phyloP scores from a whole-genome alignment of 2,888 invertebrate species.

The Coecobrya sp. region DNA sequence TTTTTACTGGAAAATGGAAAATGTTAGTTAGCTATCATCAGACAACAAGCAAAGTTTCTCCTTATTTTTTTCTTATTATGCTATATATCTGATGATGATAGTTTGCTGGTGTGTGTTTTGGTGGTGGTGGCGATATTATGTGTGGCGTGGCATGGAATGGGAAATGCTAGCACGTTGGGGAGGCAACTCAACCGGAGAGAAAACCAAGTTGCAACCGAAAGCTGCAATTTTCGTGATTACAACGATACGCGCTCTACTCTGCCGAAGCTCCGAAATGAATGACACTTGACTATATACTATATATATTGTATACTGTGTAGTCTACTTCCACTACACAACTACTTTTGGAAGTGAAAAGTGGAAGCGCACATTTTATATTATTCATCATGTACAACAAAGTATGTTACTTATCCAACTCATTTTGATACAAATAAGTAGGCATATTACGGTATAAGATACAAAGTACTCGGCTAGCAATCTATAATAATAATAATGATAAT shows the following conservation, averaged over 20 bases:
- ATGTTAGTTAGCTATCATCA: slow-evolving; percentile 59
- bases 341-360: neutral
- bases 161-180: slow-evolving; percentile 59
- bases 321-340: neutral
- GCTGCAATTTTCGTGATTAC: slow-evolving; percentile 67
- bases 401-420: neutral
- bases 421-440: slow-evolving; percentile 19
- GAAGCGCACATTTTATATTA: slow-evolving; percentile 11
- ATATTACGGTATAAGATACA: neutral
- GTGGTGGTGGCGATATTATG: slow-evolving; percentile 25
- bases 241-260: slow-evolving; percentile 30
- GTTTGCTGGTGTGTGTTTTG: slow-evolving; percentile 45
- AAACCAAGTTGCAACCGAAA: slow-evolving; percentile 61
- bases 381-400: neutral
- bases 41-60: slow-evolving; percentile 27
- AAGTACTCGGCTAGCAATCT: neutral
- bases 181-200: slow-evolving; percentile 73
- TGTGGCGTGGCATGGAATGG: slow-evolving; percentile 34
- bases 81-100: slow-evolving; percentile 46
- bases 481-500: slow-evolving; percentile 53
- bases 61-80: slow-evolving; percentile 12
- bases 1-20: slow-evolving; percentile 70
- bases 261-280: slow-evolving; percentile 25
- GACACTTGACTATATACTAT: neutral
- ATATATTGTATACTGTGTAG: neutral